phyloP scores from a whole-genome alignment of 2,113 vertebrate genomes.

The Anarrhichthys ocellatus region DNA sequence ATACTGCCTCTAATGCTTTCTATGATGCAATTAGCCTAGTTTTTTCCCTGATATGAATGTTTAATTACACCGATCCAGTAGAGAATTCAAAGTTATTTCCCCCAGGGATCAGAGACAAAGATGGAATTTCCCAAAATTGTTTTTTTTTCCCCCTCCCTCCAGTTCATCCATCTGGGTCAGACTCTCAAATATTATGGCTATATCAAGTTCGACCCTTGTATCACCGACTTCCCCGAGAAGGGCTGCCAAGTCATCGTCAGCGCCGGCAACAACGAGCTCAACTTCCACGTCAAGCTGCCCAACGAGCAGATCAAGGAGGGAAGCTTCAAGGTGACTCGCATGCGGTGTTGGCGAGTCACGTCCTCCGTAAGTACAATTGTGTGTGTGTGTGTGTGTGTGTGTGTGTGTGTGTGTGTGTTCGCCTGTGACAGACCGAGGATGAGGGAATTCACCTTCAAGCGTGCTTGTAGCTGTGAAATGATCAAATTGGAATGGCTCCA shows the following conservation, averaged over 20 bases:
- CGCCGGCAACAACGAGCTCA: constrained; percentile 97
- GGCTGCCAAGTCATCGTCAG: constrained; percentile 96
- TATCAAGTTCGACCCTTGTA: constrained; percentile 95
- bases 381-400: constrained; percentile 9
- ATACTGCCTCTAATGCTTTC: constrained; percentile 15
- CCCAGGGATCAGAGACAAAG: constrained; percentile 1
- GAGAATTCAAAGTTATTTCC: constrained; percentile 33
- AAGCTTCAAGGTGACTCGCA: constrained; percentile 98
- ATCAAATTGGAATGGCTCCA: constrained; percentile 22
- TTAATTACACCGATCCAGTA: constrained; percentile 36
- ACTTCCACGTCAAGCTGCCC: constrained; percentile 96
- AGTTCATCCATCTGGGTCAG: constrained; percentile 96
- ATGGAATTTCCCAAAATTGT: neutral
- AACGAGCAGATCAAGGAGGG: constrained; percentile 96
- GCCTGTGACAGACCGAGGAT: neutral
- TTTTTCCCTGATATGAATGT: constrained; percentile 38
- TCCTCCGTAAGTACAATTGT: constrained; percentile 91
- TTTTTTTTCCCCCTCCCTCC: neutral
- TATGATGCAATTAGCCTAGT: constrained; percentile 44
- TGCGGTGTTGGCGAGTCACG: constrained; percentile 98
- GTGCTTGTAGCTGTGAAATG: neutral
- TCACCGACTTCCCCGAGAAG: constrained; percentile 98
- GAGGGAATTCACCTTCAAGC: constrained; percentile 20
- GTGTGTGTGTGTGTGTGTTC: constrained; percentile 8
- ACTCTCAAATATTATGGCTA: constrained; percentile 97